Conservation (phyloP, 2,113 vertebrate genomes). For the Ramphastos sulfuratus region DNA sequence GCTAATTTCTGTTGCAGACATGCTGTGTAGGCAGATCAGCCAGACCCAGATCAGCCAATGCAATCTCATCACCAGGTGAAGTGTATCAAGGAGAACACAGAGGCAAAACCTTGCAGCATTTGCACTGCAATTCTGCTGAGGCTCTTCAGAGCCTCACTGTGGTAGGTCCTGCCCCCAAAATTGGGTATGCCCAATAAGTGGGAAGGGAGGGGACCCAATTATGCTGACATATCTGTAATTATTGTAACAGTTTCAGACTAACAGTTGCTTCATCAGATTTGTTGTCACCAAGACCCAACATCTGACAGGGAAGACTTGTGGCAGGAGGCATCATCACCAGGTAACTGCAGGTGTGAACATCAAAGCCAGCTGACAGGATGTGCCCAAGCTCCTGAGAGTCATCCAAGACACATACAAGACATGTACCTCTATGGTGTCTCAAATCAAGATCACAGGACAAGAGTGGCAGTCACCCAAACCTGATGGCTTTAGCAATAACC, state of each 20-base stretch:
- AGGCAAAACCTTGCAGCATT: not conserved
- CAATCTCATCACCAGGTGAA: not conserved
- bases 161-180: not conserved
- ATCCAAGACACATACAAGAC: not conserved
- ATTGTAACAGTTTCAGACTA: not conserved
- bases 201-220: not conserved
- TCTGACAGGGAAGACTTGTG: not conserved
- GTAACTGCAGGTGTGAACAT: not conserved
- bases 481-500: not conserved
- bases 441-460: not conserved
- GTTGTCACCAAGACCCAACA: not conserved
- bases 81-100: not conserved
- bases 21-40: not conserved
- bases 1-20: not conserved
- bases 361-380: not conserved
- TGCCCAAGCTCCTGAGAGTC: not conserved
- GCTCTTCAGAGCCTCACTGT: not conserved
- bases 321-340: not conserved
- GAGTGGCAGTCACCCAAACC: not conserved
- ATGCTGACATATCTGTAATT: not conserved
- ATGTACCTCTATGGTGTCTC: not conserved
- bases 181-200: not conserved
- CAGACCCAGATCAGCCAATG: not conserved
- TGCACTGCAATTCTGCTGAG: not conserved
- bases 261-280: not conserved